Percentiles rank a stretch among this genome's conserved stretches.
phyloP scores from a whole-genome alignment of 2,113 vertebrate genomes.

The Alces alces region DNA sequence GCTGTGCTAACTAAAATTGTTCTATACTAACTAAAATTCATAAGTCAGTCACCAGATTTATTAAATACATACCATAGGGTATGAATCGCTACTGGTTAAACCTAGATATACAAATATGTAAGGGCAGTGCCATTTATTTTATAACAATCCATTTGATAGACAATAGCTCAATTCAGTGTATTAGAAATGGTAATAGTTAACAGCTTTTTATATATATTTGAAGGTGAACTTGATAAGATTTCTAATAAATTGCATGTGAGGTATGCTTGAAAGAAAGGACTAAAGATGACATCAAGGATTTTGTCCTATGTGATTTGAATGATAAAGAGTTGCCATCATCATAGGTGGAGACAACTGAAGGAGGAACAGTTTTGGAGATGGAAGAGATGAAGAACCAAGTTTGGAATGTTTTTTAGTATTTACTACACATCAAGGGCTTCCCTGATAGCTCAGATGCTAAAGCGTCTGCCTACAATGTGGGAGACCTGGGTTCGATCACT shows the following conservation, averaged over 20 bases:
- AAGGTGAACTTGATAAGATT: neutral
- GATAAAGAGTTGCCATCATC: neutral
- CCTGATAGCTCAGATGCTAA: no score
- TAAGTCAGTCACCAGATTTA: neutral
- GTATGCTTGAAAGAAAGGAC: neutral
- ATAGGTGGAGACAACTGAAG: neutral
- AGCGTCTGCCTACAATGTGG: no score
- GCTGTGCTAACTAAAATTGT: neutral
- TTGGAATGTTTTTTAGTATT: neutral
- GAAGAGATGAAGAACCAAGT: neutral
- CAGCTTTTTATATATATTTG: neutral
- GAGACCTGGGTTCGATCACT: no score
- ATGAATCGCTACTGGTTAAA: neutral
- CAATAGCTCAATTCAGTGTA: neutral
- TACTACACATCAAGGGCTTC: neutral
- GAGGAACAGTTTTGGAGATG: neutral
- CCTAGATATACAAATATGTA: neutral
- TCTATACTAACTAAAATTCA: neutral
- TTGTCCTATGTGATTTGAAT: neutral
- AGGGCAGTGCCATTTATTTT: neutral
- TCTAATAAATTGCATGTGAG: neutral
- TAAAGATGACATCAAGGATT: neutral
- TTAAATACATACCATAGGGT: neutral
- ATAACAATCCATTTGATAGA: neutral
- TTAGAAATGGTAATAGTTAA: neutral